Evolutionary conservation across 2,888 invertebrate genomes (phyloP).

Genomic region (Dasysyrphus tricinctus): DNA sequence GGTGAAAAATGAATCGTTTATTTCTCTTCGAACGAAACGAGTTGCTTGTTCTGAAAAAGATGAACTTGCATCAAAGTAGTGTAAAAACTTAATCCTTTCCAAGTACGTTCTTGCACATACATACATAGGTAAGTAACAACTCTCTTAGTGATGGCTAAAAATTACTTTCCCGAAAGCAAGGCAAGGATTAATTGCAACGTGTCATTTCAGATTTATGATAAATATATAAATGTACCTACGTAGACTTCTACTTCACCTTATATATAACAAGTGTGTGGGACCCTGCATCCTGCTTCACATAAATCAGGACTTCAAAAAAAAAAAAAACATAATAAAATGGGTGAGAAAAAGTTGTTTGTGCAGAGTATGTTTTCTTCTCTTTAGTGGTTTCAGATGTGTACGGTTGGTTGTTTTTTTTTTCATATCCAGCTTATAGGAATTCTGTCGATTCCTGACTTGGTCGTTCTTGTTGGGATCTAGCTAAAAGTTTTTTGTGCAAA

Average conservation of each 20-base stretch:
- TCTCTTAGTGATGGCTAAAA: neutral
- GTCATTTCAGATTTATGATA: slow-evolving; percentile 45
- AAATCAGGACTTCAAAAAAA: slow-evolving; percentile 31
- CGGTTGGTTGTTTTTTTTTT: neutral
- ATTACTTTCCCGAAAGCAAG: slow-evolving; percentile 13
- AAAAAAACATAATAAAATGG: slow-evolving; percentile 8
- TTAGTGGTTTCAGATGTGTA: slow-evolving; percentile 20
- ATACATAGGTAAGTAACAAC: neutral
- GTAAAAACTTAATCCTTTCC: neutral
- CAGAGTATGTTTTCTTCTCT: slow-evolving; percentile 26
- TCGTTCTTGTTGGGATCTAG: slow-evolving; percentile 30
- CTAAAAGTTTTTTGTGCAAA: slow-evolving; percentile 17
- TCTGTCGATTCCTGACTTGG: slow-evolving; percentile 57
- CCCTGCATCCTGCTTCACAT: slow-evolving; percentile 32
- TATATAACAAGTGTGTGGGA: neutral
- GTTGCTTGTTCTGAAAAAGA: neutral
- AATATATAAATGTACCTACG: neutral
- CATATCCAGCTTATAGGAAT: slow-evolving; percentile 13
- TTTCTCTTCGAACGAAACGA: too few species aligned
- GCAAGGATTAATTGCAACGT: slow-evolving; percentile 45
- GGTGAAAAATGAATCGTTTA: too few species aligned
- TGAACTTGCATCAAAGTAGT: neutral
- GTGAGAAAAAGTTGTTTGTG: slow-evolving; percentile 32
- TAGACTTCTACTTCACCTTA: neutral
- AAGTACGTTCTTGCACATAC: neutral